Percentiles rank a stretch among this genome's conserved stretches.
Conservation (phyloP, 2,888 invertebrate species). For the Cybosia mesomella region DNA sequence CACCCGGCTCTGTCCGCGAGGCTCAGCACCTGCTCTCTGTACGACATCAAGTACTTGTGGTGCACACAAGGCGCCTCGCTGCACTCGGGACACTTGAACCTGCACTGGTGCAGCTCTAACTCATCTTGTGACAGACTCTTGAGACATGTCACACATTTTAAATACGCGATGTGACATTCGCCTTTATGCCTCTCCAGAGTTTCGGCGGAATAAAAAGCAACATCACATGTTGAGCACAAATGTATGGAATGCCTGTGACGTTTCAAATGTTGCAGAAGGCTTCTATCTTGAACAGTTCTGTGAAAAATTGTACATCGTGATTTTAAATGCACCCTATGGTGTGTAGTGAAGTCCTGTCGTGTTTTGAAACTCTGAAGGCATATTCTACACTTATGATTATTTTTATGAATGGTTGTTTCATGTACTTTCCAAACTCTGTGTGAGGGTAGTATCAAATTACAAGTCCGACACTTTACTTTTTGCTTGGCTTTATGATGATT, state of each 20-base stretch:
- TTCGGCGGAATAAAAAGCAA: background rate
- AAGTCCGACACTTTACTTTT: background rate
- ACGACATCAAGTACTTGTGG: background rate
- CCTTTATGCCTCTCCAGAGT: background rate
- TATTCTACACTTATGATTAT: background rate
- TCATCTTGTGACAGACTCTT: background rate
- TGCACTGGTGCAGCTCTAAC: background rate
- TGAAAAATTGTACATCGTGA: slow-evolving; percentile 2
- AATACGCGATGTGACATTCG: background rate
- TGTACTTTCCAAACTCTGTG: slow-evolving; percentile 4
- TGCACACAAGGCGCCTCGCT: background rate
- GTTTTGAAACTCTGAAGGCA: slow-evolving; percentile 3
- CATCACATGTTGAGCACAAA: background rate
- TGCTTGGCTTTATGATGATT: too few species aligned
- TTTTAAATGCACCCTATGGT: background rate
- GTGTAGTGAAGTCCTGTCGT: background rate
- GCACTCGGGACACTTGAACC: background rate
- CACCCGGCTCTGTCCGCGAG: too few species aligned
- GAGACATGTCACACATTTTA: slow-evolving; percentile 1
- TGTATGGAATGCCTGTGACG: background rate
- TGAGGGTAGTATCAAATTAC: slow-evolving; percentile 8
- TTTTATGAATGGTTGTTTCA: background rate
- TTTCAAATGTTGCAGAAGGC: slow-evolving; percentile 2
- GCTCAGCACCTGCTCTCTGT: too few species aligned
- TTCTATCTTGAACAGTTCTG: background rate